Evolutionary conservation across 64 coral and sea anemone genomes (phyloP).

Genomic region (Cladopsammia gracilis): DNA sequence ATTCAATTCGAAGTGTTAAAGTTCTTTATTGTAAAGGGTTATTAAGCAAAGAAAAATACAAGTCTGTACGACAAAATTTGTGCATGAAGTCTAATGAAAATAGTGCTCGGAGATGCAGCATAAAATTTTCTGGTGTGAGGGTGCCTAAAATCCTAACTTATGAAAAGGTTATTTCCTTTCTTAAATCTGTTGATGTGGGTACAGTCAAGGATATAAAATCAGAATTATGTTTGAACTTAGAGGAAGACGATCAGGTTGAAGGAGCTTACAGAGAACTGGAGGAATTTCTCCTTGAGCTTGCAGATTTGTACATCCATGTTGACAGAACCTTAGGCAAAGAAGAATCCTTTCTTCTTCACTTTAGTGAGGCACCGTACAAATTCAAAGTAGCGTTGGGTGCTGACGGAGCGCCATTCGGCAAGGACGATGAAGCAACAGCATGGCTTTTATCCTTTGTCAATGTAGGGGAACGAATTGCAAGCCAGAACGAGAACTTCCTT

Average conservation of each 20-base stretch:
- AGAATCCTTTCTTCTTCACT: too few relatives aligned
- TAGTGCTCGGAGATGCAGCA: slow-evolving; percentile 1
- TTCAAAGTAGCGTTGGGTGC: slow-evolving; percentile 67
- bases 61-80: slow-evolving; percentile 10
- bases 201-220: slow-evolving; percentile 41
- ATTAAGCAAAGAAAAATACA: slow-evolving; percentile 56
- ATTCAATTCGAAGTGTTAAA: slow-evolving; percentile 41
- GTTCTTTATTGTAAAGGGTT: slow-evolving; percentile 29
- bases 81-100: slow-evolving; percentile 38
- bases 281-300: slow-evolving; percentile 9
- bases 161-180: background rate
- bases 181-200: background rate
- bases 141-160: slow-evolving; percentile 12
- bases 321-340: too few relatives aligned
- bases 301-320: slow-evolving; percentile 26
- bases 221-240: slow-evolving; percentile 44
- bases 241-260: slow-evolving; percentile 44
- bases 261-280: slow-evolving; percentile 19
- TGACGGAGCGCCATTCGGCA: slow-evolving; percentile 61
- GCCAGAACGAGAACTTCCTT: slow-evolving; percentile 32
- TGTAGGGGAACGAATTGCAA: too few relatives aligned
- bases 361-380: background rate
- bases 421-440: slow-evolving; percentile 49
- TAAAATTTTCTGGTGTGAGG: background rate
- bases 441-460: slow-evolving; percentile 44